These are phyloP conservation scores for Hirudinaria manillensis DNA, from an alignment of 2,888 invertebrate species.

Conservation along the genomic window DNA sequence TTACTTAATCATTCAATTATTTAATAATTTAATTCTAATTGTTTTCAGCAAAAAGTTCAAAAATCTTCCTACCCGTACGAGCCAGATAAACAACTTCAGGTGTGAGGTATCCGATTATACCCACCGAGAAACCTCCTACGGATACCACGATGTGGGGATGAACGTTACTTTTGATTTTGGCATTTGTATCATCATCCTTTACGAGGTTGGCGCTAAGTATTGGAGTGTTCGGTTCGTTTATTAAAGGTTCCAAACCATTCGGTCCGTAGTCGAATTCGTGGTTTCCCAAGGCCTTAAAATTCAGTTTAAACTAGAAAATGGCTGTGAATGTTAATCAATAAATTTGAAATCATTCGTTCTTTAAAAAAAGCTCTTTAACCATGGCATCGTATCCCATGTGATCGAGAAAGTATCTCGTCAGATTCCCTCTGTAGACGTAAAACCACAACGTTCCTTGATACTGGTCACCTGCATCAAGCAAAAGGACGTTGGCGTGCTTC, in stretches of 20 bases:
- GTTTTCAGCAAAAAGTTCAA: too few species aligned
- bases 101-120: conserved; percentile 79
- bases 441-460: conserved; percentile 85
- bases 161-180: too few species aligned
- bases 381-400: too few species aligned
- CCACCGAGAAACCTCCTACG: conserved; percentile 59
- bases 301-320: too few species aligned
- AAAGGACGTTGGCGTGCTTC: conserved; percentile 61
- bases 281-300: conserved; percentile 73
- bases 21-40: too few species aligned
- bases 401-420: conserved; percentile 61
- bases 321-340: too few species aligned
- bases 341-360: too few species aligned
- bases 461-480: conserved; percentile 87
- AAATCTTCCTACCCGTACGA: conserved; percentile 40
- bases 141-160: conserved; percentile 45
- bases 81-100: conserved; percentile 63
- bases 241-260: conserved; percentile 68
- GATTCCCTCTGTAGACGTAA: conserved; percentile 71
- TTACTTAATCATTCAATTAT: too few species aligned
- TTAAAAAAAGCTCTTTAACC: too few species aligned
- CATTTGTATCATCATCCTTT: too few species aligned
- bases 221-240: too few species aligned
- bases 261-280: conserved; percentile 84
- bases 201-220: too few species aligned